Conservation (phyloP, 2,113 vertebrate genomes). For the Spilogale gracilis region DNA sequence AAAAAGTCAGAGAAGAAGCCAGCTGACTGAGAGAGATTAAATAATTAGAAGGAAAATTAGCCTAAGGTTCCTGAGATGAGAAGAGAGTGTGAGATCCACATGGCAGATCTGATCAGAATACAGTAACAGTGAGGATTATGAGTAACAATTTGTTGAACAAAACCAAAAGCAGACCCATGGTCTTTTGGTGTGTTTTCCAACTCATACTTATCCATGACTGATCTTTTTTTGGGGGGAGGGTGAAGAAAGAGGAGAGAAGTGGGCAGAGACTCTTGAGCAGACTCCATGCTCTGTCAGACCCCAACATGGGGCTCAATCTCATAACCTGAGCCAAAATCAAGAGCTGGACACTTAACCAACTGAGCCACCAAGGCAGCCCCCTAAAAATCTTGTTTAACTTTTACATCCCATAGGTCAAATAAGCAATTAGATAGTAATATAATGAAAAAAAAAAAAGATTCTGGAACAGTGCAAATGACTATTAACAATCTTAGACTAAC, state of each 20-base stretch:
- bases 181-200: constrained; percentile 9
- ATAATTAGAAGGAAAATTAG: constrained; percentile 23
- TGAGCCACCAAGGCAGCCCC: not conserved
- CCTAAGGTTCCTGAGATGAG: not conserved
- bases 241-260: not conserved
- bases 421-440: constrained; percentile 16
- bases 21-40: not conserved
- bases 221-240: not conserved
- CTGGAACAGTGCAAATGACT: not conserved
- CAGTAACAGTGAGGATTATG: not conserved
- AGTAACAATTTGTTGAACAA: not conserved
- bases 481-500: not conserved
- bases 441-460: constrained; percentile 20
- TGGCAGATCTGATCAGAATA: not conserved
- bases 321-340: not conserved
- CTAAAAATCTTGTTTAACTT: not conserved
- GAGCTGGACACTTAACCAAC: not conserved
- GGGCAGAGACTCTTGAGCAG: not conserved
- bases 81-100: not conserved
- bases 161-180: not conserved
- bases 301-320: not conserved
- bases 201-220: not conserved
- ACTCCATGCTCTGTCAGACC: rapidly evolving
- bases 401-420: not conserved
- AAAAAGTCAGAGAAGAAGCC: not conserved